Percentiles rank a stretch among this genome's conserved stretches.
These are phyloP conservation scores for Tricholaema leucomelas DNA, from an alignment of 2,113 vertebrate species.

Conservation along the genomic window DNA sequence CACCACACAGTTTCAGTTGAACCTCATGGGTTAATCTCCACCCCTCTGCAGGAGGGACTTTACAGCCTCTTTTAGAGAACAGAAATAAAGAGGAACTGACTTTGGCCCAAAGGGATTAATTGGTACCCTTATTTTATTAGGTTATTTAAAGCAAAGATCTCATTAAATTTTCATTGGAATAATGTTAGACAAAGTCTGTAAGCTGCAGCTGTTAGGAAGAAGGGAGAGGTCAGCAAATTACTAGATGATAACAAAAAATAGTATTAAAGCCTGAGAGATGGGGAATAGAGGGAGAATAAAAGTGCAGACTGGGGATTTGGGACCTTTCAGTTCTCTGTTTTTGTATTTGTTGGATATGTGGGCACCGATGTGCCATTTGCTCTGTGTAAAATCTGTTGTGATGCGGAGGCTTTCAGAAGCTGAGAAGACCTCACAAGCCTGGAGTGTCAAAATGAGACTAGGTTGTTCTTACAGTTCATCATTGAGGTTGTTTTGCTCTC, in stretches of 20 bases:
- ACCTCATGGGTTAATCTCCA: conserved; percentile 2
- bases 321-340: not conserved
- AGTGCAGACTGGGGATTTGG: not conserved
- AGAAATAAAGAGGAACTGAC: conserved; percentile 47
- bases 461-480: not conserved
- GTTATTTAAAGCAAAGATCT: conserved; percentile 61
- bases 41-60: conserved; percentile 31
- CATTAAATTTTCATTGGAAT: conserved; percentile 59
- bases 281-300: not conserved
- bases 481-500: not conserved
- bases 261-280: not conserved
- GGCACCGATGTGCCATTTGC: not conserved
- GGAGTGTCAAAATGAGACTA: not conserved
- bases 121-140: conserved; percentile 61
- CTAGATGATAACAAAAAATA: conserved; percentile 42
- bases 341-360: not conserved
- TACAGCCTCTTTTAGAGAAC: conserved; percentile 24
- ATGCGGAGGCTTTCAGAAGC: too few relatives aligned
- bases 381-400: not conserved
- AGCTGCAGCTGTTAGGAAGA: conserved; percentile 50
- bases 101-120: conserved; percentile 65
- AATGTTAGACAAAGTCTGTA: conserved; percentile 34
- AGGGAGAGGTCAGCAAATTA: conserved; percentile 52
- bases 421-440: not conserved
- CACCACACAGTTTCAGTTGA: not conserved